Evolutionary conservation across 2,888 invertebrate genomes (phyloP), one percentile per base, ranked within the genome.

Genomic region (Coronaproctus castanopsis): DNA sequence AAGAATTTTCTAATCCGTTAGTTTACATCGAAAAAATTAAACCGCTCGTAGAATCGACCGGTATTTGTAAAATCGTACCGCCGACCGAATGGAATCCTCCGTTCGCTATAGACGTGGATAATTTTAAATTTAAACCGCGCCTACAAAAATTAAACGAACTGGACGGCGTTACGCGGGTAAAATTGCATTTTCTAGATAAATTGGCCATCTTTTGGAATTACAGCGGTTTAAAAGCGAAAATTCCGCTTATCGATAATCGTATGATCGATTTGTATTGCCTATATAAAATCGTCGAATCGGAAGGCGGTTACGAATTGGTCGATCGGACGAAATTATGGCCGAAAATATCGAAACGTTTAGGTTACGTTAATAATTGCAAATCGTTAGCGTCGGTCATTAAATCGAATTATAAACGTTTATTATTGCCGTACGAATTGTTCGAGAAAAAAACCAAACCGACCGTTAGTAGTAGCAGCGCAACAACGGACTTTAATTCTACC

Each of bases 161-260:
- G 61, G 98, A 98, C 78, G 97, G 97, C 2, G 90, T 92, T 70
- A 95, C 95, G 36, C 80, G 97, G 61, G 89, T 96, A 63, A 95
- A 95, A 73, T 75, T 97, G 24, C 95, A 96, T 76, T 98, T 98
- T 73, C 77, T 96, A 66, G 95, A 97, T 71, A 88, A 93, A 74
- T 89, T 97, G 67, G 89, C 93, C 23, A 95, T 93, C 73, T 97
- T 96, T 74, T 97, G 96, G 96, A 95, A 96, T 72, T 77, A 97
- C 24, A 96, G 96, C 72, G 92, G 91, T 21, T 87, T 87, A 1
- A 81, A 85, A 1, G 74, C 92, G 24, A 89, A 88, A 75, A 90
- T 96, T 67, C 96, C 97, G 0, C 85, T 91, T 69, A 90, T 97
- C 2, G 96, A 97, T 69, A 79, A 90, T 66, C 88, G 90, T 70